Evolutionary conservation across 2,113 vertebrate species (phyloP), one percentile per base, ranked within the genome.

Genomic region (Eulacestoma nigropectus): DNA sequence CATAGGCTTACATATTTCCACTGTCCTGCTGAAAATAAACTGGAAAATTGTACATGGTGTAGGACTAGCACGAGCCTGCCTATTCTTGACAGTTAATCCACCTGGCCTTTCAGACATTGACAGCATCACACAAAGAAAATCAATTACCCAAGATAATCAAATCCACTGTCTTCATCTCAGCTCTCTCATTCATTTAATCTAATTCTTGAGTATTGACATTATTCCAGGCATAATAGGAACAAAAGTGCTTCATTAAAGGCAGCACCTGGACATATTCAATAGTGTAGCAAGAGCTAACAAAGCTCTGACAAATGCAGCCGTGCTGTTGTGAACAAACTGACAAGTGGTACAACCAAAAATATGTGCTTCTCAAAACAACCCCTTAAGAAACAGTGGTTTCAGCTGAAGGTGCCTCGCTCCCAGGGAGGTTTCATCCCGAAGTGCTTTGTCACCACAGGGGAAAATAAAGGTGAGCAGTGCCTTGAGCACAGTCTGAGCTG

Each of bases 171-270:
- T 90, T 81, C 39, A 37, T 62, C 65, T 91, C 56, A 91, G 64
- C 35, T 94, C 76, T 89, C 39, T 89, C 87, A 81, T 55, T 84
- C 27, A 56, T 94, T 95, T 84, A 84, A 74, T 92, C 33, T 87
- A 92, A 72, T 72, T 87, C 50, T 89, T 42, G 13, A 92, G 47
- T 79, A 92, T 56, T 76, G 84, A 93, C 72, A 55, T 94, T 79
- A 92, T 86, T 84, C 64, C 5, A 6, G 39, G 77, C 60, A 87
- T 72, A 92, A 94, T 87, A 73, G 73, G 83, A 92, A 73, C 33
- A 15, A 35, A 95, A 95, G 52, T 49, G 79, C 44, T 75, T 88
- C 59, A 63, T 74, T 89, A 87, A 70, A 97, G 59, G 64, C 68
- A 95, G 84, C 76, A 92, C 56, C 86, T 95, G 89, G 64, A 37